Conservation (phyloP, 2,888 invertebrate species). For the Drosophila neonasuta region DNA sequence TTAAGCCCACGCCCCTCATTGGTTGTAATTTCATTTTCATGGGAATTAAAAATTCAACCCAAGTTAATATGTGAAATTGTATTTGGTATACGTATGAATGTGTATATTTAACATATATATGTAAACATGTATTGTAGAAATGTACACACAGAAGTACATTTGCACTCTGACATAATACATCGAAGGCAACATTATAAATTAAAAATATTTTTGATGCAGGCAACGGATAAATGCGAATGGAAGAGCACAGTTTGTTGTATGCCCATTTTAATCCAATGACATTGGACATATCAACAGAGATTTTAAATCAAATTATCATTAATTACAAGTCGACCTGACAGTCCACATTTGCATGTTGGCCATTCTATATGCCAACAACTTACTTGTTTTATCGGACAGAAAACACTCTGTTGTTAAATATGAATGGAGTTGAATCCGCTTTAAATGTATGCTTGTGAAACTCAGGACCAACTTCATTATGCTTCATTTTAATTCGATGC, state of each 20-base stretch:
- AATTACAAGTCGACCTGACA: background rate
- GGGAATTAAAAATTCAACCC: background rate
- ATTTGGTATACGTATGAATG: background rate
- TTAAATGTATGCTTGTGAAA: background rate
- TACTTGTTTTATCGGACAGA: background rate
- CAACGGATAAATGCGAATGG: slow-evolving; percentile 17
- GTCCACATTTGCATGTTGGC: background rate
- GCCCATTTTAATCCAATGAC: slow-evolving; percentile 1
- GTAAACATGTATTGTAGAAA: background rate
- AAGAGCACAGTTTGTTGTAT: slow-evolving; percentile 4
- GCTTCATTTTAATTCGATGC: too few relatives aligned
- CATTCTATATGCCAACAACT: background rate
- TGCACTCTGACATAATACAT: background rate
- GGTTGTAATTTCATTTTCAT: slow-evolving; percentile 5
- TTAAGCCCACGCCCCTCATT: background rate
- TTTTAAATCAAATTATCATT: slow-evolving; percentile 20
- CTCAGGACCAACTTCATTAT: too few relatives aligned
- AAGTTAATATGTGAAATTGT: slow-evolving; percentile 3
- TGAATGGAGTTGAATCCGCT: background rate
- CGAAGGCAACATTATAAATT: slow-evolving; percentile 28
- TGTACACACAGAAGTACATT: background rate
- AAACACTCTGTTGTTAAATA: background rate
- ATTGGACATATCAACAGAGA: slow-evolving; percentile 7
- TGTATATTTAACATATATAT: background rate
- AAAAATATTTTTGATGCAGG: slow-evolving; percentile 28